Conservation (phyloP, 2,113 vertebrate genomes). For the Hemichromis elongatus region DNA sequence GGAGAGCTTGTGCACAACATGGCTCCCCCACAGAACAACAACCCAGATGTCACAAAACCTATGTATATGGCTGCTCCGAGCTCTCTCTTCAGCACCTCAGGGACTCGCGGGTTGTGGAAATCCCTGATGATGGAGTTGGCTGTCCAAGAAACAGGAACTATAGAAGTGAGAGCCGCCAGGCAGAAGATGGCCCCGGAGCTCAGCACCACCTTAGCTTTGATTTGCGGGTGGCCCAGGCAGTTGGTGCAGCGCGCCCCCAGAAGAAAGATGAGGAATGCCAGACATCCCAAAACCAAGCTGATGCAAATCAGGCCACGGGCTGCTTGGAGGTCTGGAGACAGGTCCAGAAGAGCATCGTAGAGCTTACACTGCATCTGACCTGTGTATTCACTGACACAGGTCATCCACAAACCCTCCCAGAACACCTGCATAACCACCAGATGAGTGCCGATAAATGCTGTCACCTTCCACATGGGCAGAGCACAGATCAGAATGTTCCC, state of each 20-base stretch:
- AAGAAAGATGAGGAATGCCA: constrained; percentile 75
- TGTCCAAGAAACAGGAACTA: constrained; percentile 85
- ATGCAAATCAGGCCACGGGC: constrained; percentile 78
- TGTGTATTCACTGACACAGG: constrained; percentile 79
- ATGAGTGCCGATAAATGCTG: constrained; percentile 81
- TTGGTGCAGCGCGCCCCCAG: constrained; percentile 76
- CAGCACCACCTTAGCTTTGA: constrained; percentile 70
- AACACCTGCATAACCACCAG: constrained; percentile 85
- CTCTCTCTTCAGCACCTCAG: constrained; percentile 85
- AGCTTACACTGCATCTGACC: constrained; percentile 87
- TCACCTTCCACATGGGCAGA: constrained; percentile 87
- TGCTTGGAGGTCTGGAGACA: constrained; percentile 77
- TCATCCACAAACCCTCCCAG: constrained; percentile 89
- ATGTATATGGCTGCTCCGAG: constrained; percentile 88
- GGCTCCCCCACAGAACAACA: constrained; percentile 80
- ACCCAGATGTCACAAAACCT: constrained; percentile 80
- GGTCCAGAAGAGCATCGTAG: constrained; percentile 82
- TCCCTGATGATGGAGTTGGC: constrained; percentile 85
- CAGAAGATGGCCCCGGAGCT: constrained; percentile 73
- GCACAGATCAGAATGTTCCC: constrained; percentile 82
- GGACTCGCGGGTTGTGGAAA: constrained; percentile 87
- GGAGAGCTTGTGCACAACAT: constrained; percentile 80
- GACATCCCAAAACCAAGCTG: constrained; percentile 71
- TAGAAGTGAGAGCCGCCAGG: constrained; percentile 68
- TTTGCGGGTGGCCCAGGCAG: constrained; percentile 66